These are phyloP conservation scores for Anas flavirostris DNA, from an alignment of 2,797 vertebrate species.

Conservation along the genomic window DNA sequence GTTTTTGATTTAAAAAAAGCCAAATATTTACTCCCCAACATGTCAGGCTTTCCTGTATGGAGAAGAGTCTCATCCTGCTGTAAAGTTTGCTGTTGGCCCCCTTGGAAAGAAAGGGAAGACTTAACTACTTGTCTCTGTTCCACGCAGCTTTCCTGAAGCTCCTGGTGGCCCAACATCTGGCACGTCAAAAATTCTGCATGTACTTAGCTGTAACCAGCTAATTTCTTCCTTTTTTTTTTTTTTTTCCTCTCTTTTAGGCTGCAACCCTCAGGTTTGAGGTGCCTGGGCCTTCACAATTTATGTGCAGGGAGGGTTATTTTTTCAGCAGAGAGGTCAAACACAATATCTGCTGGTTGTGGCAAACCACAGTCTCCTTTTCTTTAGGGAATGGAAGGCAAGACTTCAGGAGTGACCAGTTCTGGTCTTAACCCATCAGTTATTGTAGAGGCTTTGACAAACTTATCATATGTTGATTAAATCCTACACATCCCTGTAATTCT, in stretches of 20 bases:
- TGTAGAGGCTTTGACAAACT: neutral
- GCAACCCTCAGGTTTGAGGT: neutral
- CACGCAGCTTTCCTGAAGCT: neutral
- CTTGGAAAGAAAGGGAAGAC: neutral
- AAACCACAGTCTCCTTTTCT: neutral
- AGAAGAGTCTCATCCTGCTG: neutral
- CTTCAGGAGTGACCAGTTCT: neutral
- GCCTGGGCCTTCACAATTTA: neutral
- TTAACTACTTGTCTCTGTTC: neutral
- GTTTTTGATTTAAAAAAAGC: neutral
- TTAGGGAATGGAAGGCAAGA: neutral
- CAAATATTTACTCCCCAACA: neutral
- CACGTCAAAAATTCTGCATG: accelerated
- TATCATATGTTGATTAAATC: neutral
- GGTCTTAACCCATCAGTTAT: neutral
- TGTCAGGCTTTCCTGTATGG: neutral
- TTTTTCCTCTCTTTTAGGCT: neutral
- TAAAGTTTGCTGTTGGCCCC: neutral
- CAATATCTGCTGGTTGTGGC: neutral
- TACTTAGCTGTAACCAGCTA: neutral
- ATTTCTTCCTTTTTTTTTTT: neutral
- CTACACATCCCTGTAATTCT: neutral
- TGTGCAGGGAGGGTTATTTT: neutral
- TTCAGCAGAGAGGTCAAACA: neutral
- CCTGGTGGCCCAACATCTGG: neutral